Evolutionary conservation across 2,888 invertebrate genomes (phyloP).

Genomic region (Agrilus cyanescens): DNA sequence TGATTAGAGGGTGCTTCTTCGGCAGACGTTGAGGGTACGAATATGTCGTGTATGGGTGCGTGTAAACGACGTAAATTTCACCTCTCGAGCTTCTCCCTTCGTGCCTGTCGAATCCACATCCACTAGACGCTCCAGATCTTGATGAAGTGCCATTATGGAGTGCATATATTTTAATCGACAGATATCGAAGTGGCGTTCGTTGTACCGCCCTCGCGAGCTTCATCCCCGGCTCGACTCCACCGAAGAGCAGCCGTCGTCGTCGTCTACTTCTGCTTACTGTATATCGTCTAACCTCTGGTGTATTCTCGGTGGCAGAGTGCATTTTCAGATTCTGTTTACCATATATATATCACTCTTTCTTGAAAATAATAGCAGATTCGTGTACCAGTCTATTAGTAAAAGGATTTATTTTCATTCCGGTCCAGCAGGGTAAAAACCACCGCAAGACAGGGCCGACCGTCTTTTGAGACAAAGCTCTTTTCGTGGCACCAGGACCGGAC

Average conservation of each 20-base stretch:
- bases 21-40: no score
- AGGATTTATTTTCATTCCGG: conserved; percentile 43
- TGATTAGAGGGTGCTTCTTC: no score
- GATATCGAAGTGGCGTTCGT: conserved; percentile 26
- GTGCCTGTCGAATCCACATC: no score
- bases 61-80: no score
- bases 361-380: conserved; percentile 43
- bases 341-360: conserved; percentile 39
- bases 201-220: conserved; percentile 22
- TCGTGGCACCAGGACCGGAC: background rate
- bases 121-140: conserved; percentile 6
- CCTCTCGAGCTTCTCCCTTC: no score
- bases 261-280: no score
- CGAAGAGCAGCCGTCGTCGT: background rate
- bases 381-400: conserved; percentile 44
- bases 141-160: conserved; percentile 20
- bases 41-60: no score
- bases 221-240: background rate
- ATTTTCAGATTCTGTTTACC: conserved; percentile 38
- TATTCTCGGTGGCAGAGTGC: conserved; percentile 30
- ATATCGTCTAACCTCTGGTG: conserved; percentile 15
- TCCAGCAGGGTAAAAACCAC: conserved; percentile 20
- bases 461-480: conserved; percentile 18
- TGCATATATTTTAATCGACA: conserved; percentile 26
- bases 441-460: conserved; percentile 22